Conservation (phyloP, 2,888 invertebrate genomes). For the Trichogramma evanescens region DNA sequence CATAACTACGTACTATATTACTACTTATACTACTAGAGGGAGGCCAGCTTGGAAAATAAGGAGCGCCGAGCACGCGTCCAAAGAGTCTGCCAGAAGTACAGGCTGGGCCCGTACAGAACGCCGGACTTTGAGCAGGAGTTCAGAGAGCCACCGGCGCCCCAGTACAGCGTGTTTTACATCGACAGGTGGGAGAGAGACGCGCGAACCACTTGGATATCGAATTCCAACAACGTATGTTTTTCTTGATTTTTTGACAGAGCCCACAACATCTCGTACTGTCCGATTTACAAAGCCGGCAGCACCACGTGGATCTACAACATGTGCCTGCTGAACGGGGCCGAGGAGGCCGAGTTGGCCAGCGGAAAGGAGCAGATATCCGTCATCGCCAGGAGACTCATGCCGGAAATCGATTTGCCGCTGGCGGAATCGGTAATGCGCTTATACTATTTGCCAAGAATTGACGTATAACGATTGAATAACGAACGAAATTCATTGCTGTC, state of each 20-base stretch:
- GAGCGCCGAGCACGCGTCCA: conserved; percentile 37
- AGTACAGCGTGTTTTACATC: conserved; percentile 48
- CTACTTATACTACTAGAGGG: conserved; percentile 29
- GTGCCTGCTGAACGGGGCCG: conserved; percentile 43
- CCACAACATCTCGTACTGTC: conserved; percentile 47
- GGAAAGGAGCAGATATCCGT: conserved; percentile 39
- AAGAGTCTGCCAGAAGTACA: conserved; percentile 42
- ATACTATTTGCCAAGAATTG: too few relatives aligned
- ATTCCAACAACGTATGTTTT: background rate
- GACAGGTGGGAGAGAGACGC: conserved; percentile 34
- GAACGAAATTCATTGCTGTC: background rate
- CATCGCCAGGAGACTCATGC: conserved; percentile 35
- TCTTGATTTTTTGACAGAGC: conserved; percentile 28
- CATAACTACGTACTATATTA: too few relatives aligned
- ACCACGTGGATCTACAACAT: conserved; percentile 50
- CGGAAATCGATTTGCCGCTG: conserved; percentile 43
- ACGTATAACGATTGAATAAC: background rate
- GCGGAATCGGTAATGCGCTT: conserved; percentile 35
- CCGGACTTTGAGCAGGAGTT: conserved; percentile 26
- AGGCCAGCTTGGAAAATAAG: conserved; percentile 51
- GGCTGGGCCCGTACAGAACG: conserved; percentile 42
- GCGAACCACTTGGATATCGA: background rate
- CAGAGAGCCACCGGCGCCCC: conserved; percentile 48
- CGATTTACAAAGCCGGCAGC: conserved; percentile 49
- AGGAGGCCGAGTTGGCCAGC: conserved; percentile 37